These are phyloP conservation scores for Apamea epomidion DNA, from an alignment of 2,888 invertebrate genomes.

Conservation along the genomic window DNA sequence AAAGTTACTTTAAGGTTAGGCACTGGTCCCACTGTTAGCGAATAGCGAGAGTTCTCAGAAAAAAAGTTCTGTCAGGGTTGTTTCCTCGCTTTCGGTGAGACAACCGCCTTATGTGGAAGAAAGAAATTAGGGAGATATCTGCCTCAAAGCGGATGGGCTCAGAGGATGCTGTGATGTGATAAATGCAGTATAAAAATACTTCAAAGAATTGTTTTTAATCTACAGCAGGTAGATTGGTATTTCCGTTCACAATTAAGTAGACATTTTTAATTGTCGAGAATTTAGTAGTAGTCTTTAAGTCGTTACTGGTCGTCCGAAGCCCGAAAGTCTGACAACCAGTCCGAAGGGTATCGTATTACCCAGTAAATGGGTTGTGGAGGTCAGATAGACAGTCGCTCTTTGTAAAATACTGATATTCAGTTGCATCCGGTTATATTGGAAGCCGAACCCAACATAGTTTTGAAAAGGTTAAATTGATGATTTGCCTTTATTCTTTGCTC, in stretches of 20 bases:
- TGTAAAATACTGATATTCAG: too few species aligned
- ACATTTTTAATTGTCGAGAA: conserved; percentile 3
- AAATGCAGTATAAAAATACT: conserved; percentile 16
- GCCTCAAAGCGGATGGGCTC: conserved; percentile 24
- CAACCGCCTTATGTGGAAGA: conserved; percentile 14
- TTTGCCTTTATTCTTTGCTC: background rate
- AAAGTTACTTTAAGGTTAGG: conserved; percentile 19
- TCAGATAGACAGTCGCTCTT: too few species aligned
- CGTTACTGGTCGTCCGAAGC: too few species aligned
- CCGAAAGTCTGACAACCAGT: too few species aligned
- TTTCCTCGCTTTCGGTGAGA: background rate
- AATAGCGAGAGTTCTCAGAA: background rate
- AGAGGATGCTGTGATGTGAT: conserved; percentile 7
- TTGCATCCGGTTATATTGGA: too few species aligned
- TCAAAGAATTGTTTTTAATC: background rate
- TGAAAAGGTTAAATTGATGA: too few species aligned
- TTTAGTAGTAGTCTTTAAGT: background rate
- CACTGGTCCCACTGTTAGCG: background rate
- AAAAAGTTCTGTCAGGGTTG: background rate
- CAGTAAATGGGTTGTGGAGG: too few species aligned
- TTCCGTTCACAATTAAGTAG: conserved; percentile 16
- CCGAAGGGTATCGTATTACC: too few species aligned
- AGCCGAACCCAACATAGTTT: too few species aligned
- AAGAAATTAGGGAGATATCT: conserved; percentile 29
- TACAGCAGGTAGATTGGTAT: conserved; percentile 3